These are phyloP conservation scores for Eupithecia insigniata DNA, from an alignment of 2,888 invertebrate species.

Conservation along the genomic window DNA sequence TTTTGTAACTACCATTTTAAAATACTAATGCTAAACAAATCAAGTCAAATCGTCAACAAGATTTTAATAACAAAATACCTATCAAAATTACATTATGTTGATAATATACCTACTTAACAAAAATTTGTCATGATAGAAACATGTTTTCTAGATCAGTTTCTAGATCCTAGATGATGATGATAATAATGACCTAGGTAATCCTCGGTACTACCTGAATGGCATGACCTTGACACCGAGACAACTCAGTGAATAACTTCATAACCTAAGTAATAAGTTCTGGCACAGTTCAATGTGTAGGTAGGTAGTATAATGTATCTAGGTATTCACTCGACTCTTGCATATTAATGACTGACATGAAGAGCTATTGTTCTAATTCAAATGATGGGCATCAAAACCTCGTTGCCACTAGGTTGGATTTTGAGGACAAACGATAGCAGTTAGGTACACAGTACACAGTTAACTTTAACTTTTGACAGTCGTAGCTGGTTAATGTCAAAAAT, in stretches of 20 bases:
- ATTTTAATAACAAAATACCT: background rate
- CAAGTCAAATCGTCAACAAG: background rate
- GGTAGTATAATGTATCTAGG: background rate
- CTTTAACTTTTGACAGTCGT: background rate
- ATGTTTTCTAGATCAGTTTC: background rate
- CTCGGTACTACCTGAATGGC: background rate
- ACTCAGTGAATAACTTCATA: background rate
- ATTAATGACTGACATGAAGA: background rate
- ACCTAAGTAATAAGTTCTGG: background rate
- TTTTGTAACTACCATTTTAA: background rate
- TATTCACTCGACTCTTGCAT: background rate
- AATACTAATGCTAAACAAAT: background rate
- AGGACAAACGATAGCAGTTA: background rate
- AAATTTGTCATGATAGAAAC: background rate
- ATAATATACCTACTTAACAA: background rate
- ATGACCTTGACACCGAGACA: background rate
- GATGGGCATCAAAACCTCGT: background rate
- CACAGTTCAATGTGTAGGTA: background rate
- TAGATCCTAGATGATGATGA: background rate
- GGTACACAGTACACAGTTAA: background rate
- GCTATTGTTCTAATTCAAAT: constrained; percentile 1
- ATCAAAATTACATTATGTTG: background rate
- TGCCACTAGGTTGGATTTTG: background rate
- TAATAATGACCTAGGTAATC: background rate
- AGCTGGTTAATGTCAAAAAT: background rate